Percentiles rank a stretch among this genome's conserved stretches.
Conservation (phyloP, 2,888 invertebrate genomes). For the Odontothrips loti region DNA sequence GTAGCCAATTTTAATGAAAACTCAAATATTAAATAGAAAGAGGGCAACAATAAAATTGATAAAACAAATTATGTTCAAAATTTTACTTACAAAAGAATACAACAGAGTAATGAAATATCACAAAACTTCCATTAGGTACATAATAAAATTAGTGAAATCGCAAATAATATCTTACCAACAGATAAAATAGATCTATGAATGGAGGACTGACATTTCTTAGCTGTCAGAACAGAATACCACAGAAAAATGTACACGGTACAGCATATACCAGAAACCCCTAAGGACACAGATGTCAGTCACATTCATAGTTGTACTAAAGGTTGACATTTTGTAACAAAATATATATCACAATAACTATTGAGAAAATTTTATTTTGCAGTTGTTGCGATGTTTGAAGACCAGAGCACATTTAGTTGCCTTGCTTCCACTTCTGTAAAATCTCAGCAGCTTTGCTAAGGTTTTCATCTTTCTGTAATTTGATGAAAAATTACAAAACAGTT, state of each 20-base stretch:
- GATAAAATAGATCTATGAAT: background rate
- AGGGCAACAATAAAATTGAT: no score
- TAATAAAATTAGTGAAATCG: no score
- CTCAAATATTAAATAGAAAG: no score
- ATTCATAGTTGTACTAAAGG: no score
- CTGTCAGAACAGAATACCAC: no score
- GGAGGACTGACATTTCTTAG: no score
- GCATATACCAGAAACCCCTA: no score
- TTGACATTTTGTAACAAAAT: background rate
- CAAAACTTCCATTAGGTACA: background rate
- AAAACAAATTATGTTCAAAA: no score
- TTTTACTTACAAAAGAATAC: background rate
- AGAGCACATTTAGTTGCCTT: constrained; percentile 33
- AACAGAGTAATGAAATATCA: background rate
- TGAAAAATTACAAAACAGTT: constrained; percentile 1
- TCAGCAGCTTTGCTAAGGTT: constrained; percentile 63
- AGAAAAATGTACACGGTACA: no score
- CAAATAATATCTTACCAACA: background rate
- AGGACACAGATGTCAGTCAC: no score
- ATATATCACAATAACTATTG: background rate
- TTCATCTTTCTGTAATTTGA: constrained; percentile 63
- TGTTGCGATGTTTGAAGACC: background rate
- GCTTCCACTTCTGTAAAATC: constrained; percentile 58
- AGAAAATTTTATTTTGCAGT: background rate
- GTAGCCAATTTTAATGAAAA: no score